Conservation (phyloP, 2,888 invertebrate species). For the Nomada goodeniana region DNA sequence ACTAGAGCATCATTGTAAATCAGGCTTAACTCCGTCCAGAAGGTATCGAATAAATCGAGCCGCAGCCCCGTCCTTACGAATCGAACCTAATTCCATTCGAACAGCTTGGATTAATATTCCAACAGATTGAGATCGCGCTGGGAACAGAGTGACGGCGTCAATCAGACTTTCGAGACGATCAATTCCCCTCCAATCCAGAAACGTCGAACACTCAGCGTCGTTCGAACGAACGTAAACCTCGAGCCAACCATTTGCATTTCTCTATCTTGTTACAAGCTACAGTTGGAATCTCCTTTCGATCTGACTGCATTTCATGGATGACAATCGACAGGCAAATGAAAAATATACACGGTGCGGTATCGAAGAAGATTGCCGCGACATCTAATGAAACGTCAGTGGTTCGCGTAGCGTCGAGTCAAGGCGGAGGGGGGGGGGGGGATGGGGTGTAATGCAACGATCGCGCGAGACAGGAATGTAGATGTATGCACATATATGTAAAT, state of each 20-base stretch:
- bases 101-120: constrained; percentile 43
- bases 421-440: not conserved
- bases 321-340: not conserved
- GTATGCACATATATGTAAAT: too few species aligned
- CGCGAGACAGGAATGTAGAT: not conserved
- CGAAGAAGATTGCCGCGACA: not conserved
- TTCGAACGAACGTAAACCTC: not conserved
- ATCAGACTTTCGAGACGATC: constrained; percentile 40
- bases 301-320: not conserved
- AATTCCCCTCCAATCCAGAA: not conserved
- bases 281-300: not conserved
- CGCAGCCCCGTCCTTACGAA: constrained; percentile 11
- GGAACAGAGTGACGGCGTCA: constrained; percentile 30
- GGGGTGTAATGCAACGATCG: not conserved
- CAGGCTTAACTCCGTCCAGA: constrained; percentile 3
- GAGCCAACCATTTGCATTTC: constrained; percentile 14
- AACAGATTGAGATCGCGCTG: constrained; percentile 38
- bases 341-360: not conserved
- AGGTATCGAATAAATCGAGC: constrained; percentile 33
- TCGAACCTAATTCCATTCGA: constrained; percentile 20
- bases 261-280: not conserved
- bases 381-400: not conserved
- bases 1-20: constrained; percentile 37
- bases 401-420: not conserved
- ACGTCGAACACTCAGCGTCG: constrained; percentile 12